Evolutionary conservation across 2,797 vertebrate species (phyloP).

Genomic region (Aldrovandia affinis): DNA sequence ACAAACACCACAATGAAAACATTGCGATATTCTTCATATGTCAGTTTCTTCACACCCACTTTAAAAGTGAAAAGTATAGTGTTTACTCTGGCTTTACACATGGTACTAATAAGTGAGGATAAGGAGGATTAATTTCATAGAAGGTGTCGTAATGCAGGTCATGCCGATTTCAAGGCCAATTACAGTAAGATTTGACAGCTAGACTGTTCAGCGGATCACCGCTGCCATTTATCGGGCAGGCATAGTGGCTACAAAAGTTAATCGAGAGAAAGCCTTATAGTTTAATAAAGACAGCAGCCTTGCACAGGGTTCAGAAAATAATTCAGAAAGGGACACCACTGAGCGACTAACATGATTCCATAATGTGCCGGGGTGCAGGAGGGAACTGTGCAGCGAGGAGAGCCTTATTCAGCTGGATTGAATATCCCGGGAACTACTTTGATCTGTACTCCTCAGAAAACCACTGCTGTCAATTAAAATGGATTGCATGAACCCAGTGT

Average conservation of each 20-base stretch:
- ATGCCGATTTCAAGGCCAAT: not conserved
- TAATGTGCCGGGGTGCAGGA: not conserved
- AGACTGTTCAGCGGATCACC: no score
- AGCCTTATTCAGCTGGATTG: not conserved
- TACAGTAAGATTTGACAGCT: not conserved
- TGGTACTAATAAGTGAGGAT: not conserved
- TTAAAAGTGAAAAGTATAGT: not conserved
- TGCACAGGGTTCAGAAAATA: not conserved
- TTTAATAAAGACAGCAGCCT: not conserved
- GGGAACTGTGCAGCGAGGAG: not conserved
- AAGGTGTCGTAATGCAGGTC: not conserved
- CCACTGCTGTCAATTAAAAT: conserved; percentile 16
- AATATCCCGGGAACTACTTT: not conserved
- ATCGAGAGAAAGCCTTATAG: not conserved
- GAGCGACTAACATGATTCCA: no score
- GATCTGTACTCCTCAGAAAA: conserved; percentile 1
- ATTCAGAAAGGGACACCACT: not conserved
- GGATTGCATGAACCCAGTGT: not conserved
- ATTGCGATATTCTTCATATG: no score
- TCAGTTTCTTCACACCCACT: not conserved
- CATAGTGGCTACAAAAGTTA: not conserved
- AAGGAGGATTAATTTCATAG: not conserved
- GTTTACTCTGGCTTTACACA: not conserved
- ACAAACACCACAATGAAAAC: conserved; percentile 48
- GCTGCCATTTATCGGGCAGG: not conserved